Evolutionary conservation across 37 sponge, comb jelly and placozoan genomes (phyloP), one percentile per base, ranked within the genome.

Genomic region (Dysidea cf. avara): DNA sequence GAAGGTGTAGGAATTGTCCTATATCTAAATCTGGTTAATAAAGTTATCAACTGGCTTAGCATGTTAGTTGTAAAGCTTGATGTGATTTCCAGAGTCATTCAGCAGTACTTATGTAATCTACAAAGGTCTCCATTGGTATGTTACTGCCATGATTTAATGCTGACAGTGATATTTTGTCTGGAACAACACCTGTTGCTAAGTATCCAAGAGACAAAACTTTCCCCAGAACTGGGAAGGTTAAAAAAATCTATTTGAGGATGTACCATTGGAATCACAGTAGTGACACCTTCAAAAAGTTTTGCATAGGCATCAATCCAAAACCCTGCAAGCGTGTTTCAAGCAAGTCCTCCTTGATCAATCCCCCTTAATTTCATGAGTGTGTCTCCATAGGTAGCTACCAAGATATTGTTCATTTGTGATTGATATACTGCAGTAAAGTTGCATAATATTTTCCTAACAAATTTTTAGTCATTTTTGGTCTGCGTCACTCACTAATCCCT

Each of bases 281-380:
- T 69, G 52, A 20, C 55, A 12, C 70, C 70, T 7, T 69, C 70
- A 69, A 69, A 69, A 3, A 69, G 33, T 3, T 52, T 17, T 2
- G 6, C 16, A 26, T 53, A 69, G 22, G 70, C 70, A 12, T 69
- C 35, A 17, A 32, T 56, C 73, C 73, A 56, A 37, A 58, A 72
- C 4, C 60, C 73, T 31, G 73, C 37, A 56, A 58, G 49, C 73
- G 58, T 72, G 39, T 72, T 61, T 28, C 73, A 29, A n/a, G 56
- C 60, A 9, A 72, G 60, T 16, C 73, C 73, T 24, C 73, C 60
- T 31, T 57, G 46, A n/a, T n/a, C n/a, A n/a, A n/a, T n/a, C n/a
- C n/a, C 73, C 11, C 20, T 35, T 72, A n/a, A n/a, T n/a, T n/a
- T n/a, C n/a, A n/a, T n/a, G n/a, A n/a, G n/a, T n/a, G n/a, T n/a